Conservation (phyloP, 2,888 invertebrate species). For the Aplocera efformata region DNA sequence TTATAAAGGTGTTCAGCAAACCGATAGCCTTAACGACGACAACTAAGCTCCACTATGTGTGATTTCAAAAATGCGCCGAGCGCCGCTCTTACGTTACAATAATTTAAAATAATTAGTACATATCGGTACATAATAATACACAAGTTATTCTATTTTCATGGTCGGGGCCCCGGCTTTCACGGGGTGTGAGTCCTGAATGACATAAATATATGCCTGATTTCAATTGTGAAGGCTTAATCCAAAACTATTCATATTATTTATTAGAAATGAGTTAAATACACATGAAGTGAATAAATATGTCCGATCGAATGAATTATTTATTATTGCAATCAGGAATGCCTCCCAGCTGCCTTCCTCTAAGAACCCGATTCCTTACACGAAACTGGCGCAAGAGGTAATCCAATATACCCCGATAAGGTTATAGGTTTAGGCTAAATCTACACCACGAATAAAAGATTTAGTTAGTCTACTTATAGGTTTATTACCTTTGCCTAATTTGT, state of each 20-base stretch:
- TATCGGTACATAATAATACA: conserved; percentile 50
- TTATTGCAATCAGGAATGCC: conserved; percentile 22
- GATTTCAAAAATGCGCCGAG: conserved; percentile 74
- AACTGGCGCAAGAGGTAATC: conserved; percentile 51
- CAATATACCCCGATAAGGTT: conserved; percentile 52
- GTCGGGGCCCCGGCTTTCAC: conserved; percentile 43
- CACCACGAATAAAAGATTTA: conserved; percentile 68
- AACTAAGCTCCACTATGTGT: conserved; percentile 78
- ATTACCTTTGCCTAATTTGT: conserved; percentile 67
- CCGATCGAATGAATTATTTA: too few relatives aligned
- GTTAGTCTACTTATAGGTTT: conserved; percentile 65
- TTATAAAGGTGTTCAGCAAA: conserved; percentile 76
- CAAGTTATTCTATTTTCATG: conserved; percentile 43
- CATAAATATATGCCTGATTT: conserved; percentile 10
- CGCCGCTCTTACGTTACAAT: conserved; percentile 69
- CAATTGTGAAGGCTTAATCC: conserved; percentile 8
- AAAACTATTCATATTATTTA: conserved; percentile 7
- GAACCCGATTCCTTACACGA: conserved; percentile 32
- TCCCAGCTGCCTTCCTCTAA: conserved; percentile 41
- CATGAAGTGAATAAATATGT: conserved; percentile 2
- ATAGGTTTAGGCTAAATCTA: conserved; percentile 67
- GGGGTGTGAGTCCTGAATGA: conserved; percentile 27
- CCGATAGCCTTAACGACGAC: conserved; percentile 74
- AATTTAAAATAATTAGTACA: conserved; percentile 70
- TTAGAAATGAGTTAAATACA: conserved; percentile 6